phyloP scores from a whole-genome alignment of 2,113 vertebrate species.

The Perccottus glenii region DNA sequence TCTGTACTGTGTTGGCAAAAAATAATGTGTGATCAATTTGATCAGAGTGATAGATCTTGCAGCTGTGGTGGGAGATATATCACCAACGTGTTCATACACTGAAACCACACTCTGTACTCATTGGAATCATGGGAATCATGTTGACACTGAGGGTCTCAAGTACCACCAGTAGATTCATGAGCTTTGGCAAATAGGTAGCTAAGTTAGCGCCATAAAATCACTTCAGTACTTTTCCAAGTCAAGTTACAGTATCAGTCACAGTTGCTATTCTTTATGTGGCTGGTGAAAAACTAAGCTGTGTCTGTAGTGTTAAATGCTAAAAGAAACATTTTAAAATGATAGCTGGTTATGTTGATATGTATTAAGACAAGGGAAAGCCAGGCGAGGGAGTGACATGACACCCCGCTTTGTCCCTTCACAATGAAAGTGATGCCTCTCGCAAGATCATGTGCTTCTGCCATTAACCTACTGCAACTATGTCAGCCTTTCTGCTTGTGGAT shows the following conservation, averaged over 20 bases:
- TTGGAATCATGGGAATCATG: conserved; percentile 36
- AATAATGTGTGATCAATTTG: background rate
- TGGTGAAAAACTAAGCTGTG: background rate
- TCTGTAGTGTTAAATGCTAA: no score
- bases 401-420: conserved; percentile 41
- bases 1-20: background rate
- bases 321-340: conserved; percentile 3
- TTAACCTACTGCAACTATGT: conserved; percentile 23
- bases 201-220: background rate
- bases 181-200: conserved; percentile 19
- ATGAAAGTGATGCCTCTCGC: conserved; percentile 17
- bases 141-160: conserved; percentile 36
- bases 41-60: conserved; percentile 20
- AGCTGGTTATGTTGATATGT: background rate
- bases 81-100: conserved; percentile 1
- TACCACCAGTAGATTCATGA: conserved; percentile 15
- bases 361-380: conserved; percentile 13
- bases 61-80: conserved; percentile 19
- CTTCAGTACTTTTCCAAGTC: conserved; percentile 56
- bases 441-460: conserved; percentile 40
- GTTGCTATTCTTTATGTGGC: background rate
- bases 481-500: conserved; percentile 6
- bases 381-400: conserved; percentile 12
- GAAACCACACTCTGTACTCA: conserved; percentile 5
- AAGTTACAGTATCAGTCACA: background rate